A percentile compares a stretch with the other conserved stretches of the same genome.
These are phyloP conservation scores for Noctua fimbriata DNA, from an alignment of 2,888 invertebrate genomes.

Conservation along the genomic window DNA sequence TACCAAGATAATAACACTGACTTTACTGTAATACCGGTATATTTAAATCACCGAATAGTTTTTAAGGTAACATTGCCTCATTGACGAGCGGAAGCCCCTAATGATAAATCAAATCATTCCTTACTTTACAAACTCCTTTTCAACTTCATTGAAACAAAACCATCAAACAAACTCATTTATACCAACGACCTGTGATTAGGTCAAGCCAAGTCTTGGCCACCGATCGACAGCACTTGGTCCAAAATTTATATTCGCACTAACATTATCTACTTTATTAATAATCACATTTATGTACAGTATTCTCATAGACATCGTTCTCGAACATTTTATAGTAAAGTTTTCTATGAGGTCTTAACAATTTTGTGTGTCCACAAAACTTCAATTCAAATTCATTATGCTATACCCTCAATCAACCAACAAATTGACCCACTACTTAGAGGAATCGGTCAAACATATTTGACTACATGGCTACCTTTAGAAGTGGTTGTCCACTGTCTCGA, in stretches of 20 bases:
- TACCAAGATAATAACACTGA: slow-evolving; percentile 17
- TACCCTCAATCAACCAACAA: slow-evolving; percentile 72
- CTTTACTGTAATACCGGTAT: background rate
- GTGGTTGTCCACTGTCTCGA: slow-evolving; percentile 53
- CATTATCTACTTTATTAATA: slow-evolving; percentile 68
- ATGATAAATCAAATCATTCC: slow-evolving; percentile 28
- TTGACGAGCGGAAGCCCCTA: slow-evolving; percentile 42
- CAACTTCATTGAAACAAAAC: slow-evolving; percentile 16
- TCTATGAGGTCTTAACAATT: slow-evolving; percentile 54
- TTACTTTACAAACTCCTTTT: slow-evolving; percentile 10
- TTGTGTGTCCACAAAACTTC: slow-evolving; percentile 48
- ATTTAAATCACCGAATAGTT: background rate
- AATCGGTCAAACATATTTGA: slow-evolving; percentile 69
- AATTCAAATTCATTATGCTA: slow-evolving; percentile 63
- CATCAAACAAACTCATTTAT: slow-evolving; percentile 32
- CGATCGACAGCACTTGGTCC: slow-evolving; percentile 88
- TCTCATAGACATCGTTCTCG: slow-evolving; percentile 66
- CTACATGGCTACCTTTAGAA: slow-evolving; percentile 57
- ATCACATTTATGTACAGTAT: slow-evolving; percentile 72
- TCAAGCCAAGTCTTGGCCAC: slow-evolving; percentile 70
- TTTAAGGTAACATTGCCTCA: slow-evolving; percentile 4
- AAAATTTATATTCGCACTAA: slow-evolving; percentile 78
- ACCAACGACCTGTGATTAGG: slow-evolving; percentile 36
- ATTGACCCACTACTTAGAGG: slow-evolving; percentile 71
- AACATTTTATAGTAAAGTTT: slow-evolving; percentile 46